A percentile compares a stretch with the other conserved stretches of the same genome.
phyloP scores from a whole-genome alignment of 37 sponge, comb jelly and placozoan genomes.

The Cliona cf. orientalis region DNA sequence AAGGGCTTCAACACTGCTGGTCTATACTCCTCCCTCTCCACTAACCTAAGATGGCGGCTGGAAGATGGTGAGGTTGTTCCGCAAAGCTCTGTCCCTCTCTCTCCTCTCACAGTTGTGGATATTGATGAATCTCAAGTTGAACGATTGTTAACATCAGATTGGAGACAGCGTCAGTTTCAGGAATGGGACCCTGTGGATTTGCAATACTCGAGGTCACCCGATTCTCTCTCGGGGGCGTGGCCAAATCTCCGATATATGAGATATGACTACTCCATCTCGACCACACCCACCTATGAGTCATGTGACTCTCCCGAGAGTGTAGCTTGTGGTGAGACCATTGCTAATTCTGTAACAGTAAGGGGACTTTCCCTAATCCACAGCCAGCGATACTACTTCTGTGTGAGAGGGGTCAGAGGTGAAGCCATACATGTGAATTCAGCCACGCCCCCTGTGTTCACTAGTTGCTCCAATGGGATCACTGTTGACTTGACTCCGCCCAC shows the following conservation, averaged over 20 bases:
- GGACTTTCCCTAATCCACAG: slow-evolving; percentile 42
- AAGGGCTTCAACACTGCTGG: slow-evolving; percentile 41
- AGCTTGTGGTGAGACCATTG: slow-evolving; percentile 66
- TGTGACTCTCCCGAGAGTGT: slow-evolving; percentile 25
- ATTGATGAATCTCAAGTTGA: slow-evolving; percentile 8
- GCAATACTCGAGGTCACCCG: slow-evolving; percentile 39
- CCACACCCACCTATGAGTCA: slow-evolving; percentile 15
- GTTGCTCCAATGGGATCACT: slow-evolving; percentile 71
- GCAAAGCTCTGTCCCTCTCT: neutral
- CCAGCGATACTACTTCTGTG: slow-evolving; percentile 66
- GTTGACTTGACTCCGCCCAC: slow-evolving; percentile 62
- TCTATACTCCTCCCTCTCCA: neutral
- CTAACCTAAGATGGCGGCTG: slow-evolving; percentile 6
- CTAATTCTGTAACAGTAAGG: slow-evolving; percentile 45
- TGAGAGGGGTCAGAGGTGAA: slow-evolving; percentile 32
- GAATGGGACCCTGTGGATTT: slow-evolving; percentile 24
- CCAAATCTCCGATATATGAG: slow-evolving; percentile 52
- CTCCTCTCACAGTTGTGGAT: slow-evolving; percentile 47
- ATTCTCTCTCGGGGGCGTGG: slow-evolving; percentile 67
- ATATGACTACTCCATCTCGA: slow-evolving; percentile 67
- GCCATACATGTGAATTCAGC: slow-evolving; percentile 26
- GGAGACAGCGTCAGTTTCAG: slow-evolving; percentile 32
- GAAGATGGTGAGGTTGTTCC: neutral
- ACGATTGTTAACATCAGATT: neutral
- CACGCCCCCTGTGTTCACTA: slow-evolving; percentile 24